phyloP scores from a whole-genome alignment of 2,113 vertebrate genomes.

The Crotalus viridis region DNA sequence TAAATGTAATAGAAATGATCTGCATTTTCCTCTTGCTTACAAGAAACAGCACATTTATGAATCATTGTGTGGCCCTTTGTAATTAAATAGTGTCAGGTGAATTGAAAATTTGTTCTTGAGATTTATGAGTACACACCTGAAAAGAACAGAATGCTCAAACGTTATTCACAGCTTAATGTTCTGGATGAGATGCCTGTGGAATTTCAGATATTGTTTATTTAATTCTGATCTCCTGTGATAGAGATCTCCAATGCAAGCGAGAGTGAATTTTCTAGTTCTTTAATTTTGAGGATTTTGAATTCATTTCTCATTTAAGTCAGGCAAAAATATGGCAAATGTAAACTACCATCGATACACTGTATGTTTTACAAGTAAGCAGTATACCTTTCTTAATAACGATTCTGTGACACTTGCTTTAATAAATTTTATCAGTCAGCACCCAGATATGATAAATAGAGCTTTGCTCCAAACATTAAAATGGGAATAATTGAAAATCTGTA shows the following conservation, averaged over 20 bases:
- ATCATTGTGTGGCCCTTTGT: neutral
- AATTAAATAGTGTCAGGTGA: constrained; percentile 6
- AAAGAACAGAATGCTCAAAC: neutral
- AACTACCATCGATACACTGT: constrained; percentile 50
- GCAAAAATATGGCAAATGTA: constrained; percentile 46
- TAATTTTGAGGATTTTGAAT: constrained; percentile 53
- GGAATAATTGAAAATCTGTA: constrained; percentile 59
- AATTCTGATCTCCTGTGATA: constrained; percentile 16
- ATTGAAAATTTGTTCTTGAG: neutral
- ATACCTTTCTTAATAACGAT: constrained; percentile 49
- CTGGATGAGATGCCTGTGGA: constrained; percentile 6
- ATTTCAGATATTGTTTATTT: constrained; percentile 16
- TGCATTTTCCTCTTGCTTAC: neutral
- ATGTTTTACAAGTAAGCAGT: constrained; percentile 19
- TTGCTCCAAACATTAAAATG: constrained; percentile 59
- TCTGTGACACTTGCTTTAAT: constrained; percentile 48
- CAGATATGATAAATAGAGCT: constrained; percentile 57
- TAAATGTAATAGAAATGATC: neutral
- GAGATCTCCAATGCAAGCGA: neutral
- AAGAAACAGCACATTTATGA: neutral
- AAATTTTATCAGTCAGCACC: constrained; percentile 56
- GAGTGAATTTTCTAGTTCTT: constrained; percentile 52
- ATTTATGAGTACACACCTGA: constrained; percentile 11
- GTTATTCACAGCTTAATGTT: constrained; percentile 26
- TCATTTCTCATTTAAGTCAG: constrained; percentile 52